Percentiles rank a stretch among this genome's conserved stretches.
phyloP scores from a whole-genome alignment of 2,888 invertebrate species.

The Prosapia bicincta region DNA sequence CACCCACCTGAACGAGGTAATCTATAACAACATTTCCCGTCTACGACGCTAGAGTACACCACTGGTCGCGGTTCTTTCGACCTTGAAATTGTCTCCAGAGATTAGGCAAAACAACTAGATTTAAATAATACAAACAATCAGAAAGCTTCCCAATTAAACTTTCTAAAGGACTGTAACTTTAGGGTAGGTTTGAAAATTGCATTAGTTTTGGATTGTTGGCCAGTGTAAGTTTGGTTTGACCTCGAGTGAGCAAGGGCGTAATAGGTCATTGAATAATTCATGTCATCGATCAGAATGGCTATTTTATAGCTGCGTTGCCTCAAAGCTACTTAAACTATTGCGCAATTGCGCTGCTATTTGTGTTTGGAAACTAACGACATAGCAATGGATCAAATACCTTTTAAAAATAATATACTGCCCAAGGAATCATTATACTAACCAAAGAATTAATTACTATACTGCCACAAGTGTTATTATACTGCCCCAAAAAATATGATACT shows the following conservation, averaged over 20 bases:
- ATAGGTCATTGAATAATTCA: neutral
- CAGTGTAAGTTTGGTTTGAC: neutral
- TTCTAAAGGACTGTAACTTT: neutral
- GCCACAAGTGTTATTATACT: too few relatives aligned
- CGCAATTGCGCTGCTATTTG: neutral
- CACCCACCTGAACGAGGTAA: constrained; percentile 27
- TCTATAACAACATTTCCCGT: constrained; percentile 28
- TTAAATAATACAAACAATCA: neutral
- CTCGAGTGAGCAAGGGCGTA: neutral
- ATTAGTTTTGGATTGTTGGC: neutral
- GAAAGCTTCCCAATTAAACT: neutral
- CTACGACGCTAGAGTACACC: constrained; percentile 27
- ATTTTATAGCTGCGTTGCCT: neutral
- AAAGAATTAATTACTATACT: too few relatives aligned
- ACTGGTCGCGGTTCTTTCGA: constrained; percentile 7
- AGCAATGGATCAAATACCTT: too few relatives aligned
- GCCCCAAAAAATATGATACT: too few relatives aligned
- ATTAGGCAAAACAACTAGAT: neutral
- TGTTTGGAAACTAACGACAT: too few relatives aligned
- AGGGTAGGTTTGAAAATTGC: neutral
- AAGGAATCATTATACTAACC: too few relatives aligned
- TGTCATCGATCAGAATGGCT: neutral
- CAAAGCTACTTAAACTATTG: neutral
- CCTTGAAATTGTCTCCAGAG: neutral
- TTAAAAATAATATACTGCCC: too few relatives aligned